Percentiles rank a stretch among this genome's conserved stretches.
Evolutionary conservation across 2,888 invertebrate genomes (phyloP).

Genomic region (Cheilosia urbana): DNA sequence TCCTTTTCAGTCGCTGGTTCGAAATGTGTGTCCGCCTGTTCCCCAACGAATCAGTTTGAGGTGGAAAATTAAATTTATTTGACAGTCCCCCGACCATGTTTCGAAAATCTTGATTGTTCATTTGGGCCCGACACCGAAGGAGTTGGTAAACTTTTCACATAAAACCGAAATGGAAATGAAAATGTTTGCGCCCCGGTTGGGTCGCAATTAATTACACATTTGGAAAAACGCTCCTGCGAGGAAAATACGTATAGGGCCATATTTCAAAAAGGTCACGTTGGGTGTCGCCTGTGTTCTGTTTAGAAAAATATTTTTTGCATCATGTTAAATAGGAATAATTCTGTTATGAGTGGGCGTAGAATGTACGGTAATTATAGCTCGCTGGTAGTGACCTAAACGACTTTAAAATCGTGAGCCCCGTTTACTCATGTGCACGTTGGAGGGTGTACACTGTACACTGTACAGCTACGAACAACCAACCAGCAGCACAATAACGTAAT

Average conservation of each 20-base stretch:
- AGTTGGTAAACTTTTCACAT: conserved; percentile 24
- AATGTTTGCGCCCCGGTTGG: not conserved
- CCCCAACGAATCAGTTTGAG: conserved; percentile 32
- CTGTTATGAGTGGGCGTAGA: conserved; percentile 8
- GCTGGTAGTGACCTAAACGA: conserved; percentile 45
- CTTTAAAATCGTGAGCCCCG: conserved; percentile 39
- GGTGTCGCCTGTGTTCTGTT: not conserved
- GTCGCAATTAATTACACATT: conserved; percentile 16
- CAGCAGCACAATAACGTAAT: conserved; percentile 63
- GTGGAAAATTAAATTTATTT: conserved; percentile 42
- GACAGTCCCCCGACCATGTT: conserved; percentile 11
- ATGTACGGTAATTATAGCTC: not conserved
- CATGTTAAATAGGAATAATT: conserved; percentile 21
- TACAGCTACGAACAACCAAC: conserved; percentile 3
- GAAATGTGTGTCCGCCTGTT: not conserved
- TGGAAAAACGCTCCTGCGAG: not conserved
- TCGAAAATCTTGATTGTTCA: conserved; percentile 6
- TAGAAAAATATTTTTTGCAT: conserved; percentile 5
- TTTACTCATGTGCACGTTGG: conserved; percentile 5
- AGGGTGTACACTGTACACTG: not conserved
- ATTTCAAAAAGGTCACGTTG: conserved; percentile 15
- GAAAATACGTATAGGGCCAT: not conserved
- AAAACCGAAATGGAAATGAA: not conserved
- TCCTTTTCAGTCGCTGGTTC: not conserved
- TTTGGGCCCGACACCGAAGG: not conserved